Evolutionary conservation across 2,797 vertebrate species (phyloP).

Genomic region (Lerista edwardsae): DNA sequence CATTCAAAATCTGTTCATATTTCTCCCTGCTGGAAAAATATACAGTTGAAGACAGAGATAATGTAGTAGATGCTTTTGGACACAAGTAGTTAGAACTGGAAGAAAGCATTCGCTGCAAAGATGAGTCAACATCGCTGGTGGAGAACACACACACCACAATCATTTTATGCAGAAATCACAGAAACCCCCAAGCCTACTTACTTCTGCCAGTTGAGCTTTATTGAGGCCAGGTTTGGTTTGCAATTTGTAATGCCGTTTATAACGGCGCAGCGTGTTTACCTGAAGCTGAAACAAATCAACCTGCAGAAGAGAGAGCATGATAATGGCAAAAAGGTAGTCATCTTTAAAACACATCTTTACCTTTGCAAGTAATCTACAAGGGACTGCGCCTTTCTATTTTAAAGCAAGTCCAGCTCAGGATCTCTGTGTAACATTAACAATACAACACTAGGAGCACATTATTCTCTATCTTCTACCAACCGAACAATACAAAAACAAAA

Average conservation of each 20-base stretch:
- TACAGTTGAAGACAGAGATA: neutral
- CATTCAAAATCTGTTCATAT: neutral
- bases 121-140: neutral
- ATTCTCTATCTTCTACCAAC: constrained; percentile 55
- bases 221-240: constrained; percentile 97
- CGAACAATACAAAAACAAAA: no score
- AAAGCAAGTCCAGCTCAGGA: neutral
- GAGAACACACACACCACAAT: neutral
- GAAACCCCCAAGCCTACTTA: constrained; percentile 62
- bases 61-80: fast-evolving
- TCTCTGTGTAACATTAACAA: neutral
- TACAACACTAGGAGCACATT: neutral
- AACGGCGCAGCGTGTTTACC: constrained; percentile 95
- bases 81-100: fast-evolving
- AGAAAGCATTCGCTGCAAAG: neutral
- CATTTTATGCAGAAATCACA: neutral
- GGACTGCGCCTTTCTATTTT: constrained; percentile 5
- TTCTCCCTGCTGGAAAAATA: neutral
- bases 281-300: constrained; percentile 99
- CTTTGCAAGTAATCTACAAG: constrained; percentile 33
- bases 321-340: constrained; percentile 10
- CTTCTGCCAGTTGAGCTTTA: constrained; percentile 97
- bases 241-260: constrained; percentile 98
- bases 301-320: constrained; percentile 73
- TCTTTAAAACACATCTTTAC: constrained; percentile 20